These are phyloP conservation scores for Aphelinus certus DNA, from an alignment of 1,140 invertebrate species.

Conservation along the genomic window DNA sequence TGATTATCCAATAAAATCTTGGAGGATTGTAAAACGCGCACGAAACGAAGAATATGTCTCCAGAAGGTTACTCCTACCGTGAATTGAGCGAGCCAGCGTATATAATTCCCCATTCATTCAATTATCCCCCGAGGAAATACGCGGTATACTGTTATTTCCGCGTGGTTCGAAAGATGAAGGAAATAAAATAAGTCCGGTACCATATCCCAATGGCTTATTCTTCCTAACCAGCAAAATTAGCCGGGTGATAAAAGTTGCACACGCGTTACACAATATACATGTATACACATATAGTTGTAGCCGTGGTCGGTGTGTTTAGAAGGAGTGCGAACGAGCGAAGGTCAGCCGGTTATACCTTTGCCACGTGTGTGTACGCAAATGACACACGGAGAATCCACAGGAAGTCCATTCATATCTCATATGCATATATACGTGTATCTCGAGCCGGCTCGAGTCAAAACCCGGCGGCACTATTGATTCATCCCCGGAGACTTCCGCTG, in stretches of 20 bases:
- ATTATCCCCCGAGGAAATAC: no score
- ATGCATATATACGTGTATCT: conserved; percentile 7
- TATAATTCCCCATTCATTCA: no score
- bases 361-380: not conserved
- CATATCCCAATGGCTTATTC: not conserved
- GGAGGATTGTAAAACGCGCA: no score
- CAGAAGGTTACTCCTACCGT: no score
- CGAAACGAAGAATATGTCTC: no score
- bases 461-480: conserved; percentile 5
- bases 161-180: no score
- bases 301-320: not conserved
- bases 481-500: not conserved
- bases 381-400: conserved; percentile 9
- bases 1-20: no score
- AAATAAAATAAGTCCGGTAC: no score
- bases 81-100: no score
- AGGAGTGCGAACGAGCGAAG: not conserved
- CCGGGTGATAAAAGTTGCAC: conserved; percentile 2
- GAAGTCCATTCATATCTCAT: conserved; percentile 25
- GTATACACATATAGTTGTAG: not conserved
- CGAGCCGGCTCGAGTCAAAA: not conserved
- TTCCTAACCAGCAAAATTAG: not conserved
- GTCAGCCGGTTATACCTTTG: conserved; percentile 7
- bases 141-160: no score
- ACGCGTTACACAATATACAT: not conserved